Evolutionary conservation across 2,113 vertebrate genomes (phyloP), one percentile per base, ranked within the genome.

Genomic region (Caloenas nicobarica): DNA sequence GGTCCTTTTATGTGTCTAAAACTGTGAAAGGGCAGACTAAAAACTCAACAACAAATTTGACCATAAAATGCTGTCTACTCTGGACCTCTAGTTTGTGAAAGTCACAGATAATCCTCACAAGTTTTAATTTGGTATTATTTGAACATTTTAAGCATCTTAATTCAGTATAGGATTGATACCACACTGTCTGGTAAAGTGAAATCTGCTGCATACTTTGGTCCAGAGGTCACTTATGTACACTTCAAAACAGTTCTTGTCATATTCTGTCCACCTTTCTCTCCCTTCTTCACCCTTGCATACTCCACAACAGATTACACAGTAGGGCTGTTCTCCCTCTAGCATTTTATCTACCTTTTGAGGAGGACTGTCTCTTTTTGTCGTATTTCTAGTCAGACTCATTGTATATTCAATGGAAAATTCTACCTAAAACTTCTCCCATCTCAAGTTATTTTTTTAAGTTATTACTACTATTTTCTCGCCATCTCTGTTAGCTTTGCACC

Each of bases 391-490:
- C 68, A 76, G 21, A 53, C 36, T 33, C 31, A 5, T 65, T 46
- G 50, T 62, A 33, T 74, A 58, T 42, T 88, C 88, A 29, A 4
- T 64, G 76, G 88, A 94, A 95, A 95, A 81, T 51, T 80, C 86
- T 88, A 91, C 82, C 85, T 81, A 88, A 90, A 88, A 80, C 73
- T 85, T 84, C 64, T 85, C 48, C 76, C 68, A 26, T 73, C 82
- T 74, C 64, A 68, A 61, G 38, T 81, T 88, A 53, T 83, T 66
- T 25, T 81, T 16, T 46, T 76, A 16, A 16, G 10, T 50, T 65
- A 18, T 54, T 69, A 17, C 25, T 82, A 25, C 25, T 71, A 7
- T 42, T 86, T 28, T 78, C 81, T 89, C 2, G 0, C 81, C 3
- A 2, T 65, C 74, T 91, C 44, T 65, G 50, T n/a, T 72, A 89